Evolutionary conservation across 2,113 vertebrate species (phyloP).

Genomic region (Balaenoptera acutorostrata): DNA sequence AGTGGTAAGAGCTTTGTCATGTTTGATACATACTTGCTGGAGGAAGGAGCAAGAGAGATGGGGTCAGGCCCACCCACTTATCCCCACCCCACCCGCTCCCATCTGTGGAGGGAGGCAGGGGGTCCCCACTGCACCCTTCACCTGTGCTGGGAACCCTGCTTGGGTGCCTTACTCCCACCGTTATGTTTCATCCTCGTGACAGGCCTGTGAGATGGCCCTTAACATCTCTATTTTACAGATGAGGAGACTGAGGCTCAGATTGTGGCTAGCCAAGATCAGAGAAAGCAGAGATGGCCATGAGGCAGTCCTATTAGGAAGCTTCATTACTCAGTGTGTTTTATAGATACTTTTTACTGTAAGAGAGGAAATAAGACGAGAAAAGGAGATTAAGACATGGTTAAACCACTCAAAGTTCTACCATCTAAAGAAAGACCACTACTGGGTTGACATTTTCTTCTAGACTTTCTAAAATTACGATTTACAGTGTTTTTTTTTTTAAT

Average conservation of each 20-base stretch:
- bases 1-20: neutral
- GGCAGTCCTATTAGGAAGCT: neutral
- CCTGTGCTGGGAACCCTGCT: accelerated
- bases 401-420: neutral
- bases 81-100: neutral
- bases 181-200: neutral
- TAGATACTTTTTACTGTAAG: neutral
- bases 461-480: neutral
- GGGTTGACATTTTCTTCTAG: neutral
- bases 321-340: neutral
- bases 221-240: neutral
- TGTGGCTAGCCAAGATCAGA: neutral
- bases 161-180: neutral
- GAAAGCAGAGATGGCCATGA: neutral
- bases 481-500: neutral
- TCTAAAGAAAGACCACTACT: neutral
- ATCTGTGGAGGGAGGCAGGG: neutral
- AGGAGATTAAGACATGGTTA: neutral
- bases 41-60: neutral
- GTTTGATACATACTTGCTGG: neutral
- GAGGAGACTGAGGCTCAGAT: neutral
- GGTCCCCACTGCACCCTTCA: neutral
- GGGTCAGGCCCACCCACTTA: neutral
- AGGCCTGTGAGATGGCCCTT: neutral
- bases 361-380: neutral